Evolutionary conservation across 2,113 vertebrate genomes (phyloP).

Genomic region (Petroica traversi): DNA sequence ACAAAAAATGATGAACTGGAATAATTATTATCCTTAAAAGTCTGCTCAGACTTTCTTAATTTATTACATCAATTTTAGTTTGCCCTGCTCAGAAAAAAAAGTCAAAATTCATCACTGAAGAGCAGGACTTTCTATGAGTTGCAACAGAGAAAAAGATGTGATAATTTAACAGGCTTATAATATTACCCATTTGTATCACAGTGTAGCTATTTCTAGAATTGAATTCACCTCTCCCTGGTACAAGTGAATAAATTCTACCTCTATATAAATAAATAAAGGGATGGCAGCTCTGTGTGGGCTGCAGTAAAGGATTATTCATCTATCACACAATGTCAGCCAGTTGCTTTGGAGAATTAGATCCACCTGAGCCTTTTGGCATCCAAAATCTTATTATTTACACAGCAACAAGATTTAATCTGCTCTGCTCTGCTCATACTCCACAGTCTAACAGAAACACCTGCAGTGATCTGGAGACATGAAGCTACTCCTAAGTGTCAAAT

Average conservation of each 20-base stretch:
- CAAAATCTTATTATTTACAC: background rate
- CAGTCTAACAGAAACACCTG: background rate
- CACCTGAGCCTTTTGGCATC: background rate
- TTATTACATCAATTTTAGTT: background rate
- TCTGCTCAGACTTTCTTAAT: background rate
- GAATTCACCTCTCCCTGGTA: background rate
- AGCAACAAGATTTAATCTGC: background rate
- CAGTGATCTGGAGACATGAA: background rate
- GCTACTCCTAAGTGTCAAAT: accelerated
- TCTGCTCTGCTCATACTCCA: background rate
- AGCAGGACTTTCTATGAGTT: background rate
- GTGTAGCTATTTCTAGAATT: background rate
- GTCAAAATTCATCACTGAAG: background rate
- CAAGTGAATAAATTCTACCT: background rate
- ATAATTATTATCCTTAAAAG: background rate
- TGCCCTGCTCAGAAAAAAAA: background rate
- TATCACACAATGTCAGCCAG: background rate
- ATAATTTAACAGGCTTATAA: background rate
- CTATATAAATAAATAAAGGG: background rate
- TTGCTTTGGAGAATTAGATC: background rate
- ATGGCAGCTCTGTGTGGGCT: background rate
- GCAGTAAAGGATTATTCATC: background rate
- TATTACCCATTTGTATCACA: background rate
- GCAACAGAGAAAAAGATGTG: background rate
- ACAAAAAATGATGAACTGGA: background rate